Conservation (phyloP, 2,113 vertebrate species). For the Anhinga anhinga region DNA sequence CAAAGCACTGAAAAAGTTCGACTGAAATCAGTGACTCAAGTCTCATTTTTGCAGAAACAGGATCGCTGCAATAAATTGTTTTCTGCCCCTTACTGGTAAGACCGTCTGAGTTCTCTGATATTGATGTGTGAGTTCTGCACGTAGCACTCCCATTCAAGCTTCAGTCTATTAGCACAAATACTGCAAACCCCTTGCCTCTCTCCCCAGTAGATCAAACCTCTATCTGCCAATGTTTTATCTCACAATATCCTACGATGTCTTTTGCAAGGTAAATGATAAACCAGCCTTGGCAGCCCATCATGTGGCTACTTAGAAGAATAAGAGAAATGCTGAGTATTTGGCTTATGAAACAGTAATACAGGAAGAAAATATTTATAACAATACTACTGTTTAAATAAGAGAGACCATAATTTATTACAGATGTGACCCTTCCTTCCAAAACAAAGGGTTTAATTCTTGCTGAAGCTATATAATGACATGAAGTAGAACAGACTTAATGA, state of each 20-base stretch:
- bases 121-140: background rate
- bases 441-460: background rate
- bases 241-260: background rate
- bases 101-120: background rate
- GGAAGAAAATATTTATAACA: constrained; percentile 50
- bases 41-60: background rate
- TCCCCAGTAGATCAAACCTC: background rate
- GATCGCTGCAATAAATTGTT: background rate
- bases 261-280: constrained; percentile 34
- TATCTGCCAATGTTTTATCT: background rate
- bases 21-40: background rate
- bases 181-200: background rate
- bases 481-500: background rate
- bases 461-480: background rate
- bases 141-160: background rate
- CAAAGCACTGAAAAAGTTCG: background rate
- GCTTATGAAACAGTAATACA: constrained; percentile 25
- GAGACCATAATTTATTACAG: constrained; percentile 25
- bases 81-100: background rate
- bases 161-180: background rate
- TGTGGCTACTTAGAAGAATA: background rate
- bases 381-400: constrained; percentile 57
- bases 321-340: constrained; percentile 30
- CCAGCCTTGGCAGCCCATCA: background rate
- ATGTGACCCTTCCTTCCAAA: constrained; percentile 23